These are phyloP conservation scores for Trichogramma dendrolimi DNA, from an alignment of 2,888 invertebrate species.

Conservation along the genomic window DNA sequence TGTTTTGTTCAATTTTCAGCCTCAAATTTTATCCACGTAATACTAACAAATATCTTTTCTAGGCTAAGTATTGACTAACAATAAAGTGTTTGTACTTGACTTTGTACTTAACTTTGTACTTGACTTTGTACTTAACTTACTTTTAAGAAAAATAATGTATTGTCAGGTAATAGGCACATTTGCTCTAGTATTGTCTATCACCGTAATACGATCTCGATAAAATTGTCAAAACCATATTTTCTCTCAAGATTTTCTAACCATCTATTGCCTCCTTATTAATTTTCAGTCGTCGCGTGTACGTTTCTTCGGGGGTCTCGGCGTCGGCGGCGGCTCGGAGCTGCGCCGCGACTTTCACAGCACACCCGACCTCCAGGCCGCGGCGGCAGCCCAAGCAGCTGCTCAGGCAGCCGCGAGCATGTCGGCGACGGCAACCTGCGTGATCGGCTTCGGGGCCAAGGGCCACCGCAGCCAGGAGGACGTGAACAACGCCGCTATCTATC, in stretches of 20 bases:
- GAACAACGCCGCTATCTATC: slow-evolving; percentile 46
- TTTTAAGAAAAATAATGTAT: too few species aligned
- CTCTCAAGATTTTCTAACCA: neutral
- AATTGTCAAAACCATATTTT: too few species aligned
- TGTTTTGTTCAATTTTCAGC: too few species aligned
- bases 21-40: too few species aligned
- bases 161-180: too few species aligned
- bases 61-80: too few species aligned
- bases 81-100: too few species aligned
- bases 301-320: slow-evolving; percentile 53
- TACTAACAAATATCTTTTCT: too few species aligned
- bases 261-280: neutral
- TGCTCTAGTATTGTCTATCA: too few species aligned
- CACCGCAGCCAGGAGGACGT: slow-evolving; percentile 72
- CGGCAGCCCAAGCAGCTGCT: slow-evolving; percentile 6
- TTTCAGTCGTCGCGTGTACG: slow-evolving; percentile 49
- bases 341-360: slow-evolving; percentile 85
- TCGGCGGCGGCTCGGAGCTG: slow-evolving; percentile 56
- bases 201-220: too few species aligned
- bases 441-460: slow-evolving; percentile 49
- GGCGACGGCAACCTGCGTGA: slow-evolving; percentile 62
- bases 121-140: too few species aligned
- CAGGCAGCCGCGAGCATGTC: slow-evolving; percentile 43
- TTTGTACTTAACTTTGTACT: too few species aligned
- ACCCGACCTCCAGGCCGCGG: slow-evolving; percentile 60